Base-by-base conservation (phyloP, 2,113 vertebrate species). In the Alectura lathami region DNA sequence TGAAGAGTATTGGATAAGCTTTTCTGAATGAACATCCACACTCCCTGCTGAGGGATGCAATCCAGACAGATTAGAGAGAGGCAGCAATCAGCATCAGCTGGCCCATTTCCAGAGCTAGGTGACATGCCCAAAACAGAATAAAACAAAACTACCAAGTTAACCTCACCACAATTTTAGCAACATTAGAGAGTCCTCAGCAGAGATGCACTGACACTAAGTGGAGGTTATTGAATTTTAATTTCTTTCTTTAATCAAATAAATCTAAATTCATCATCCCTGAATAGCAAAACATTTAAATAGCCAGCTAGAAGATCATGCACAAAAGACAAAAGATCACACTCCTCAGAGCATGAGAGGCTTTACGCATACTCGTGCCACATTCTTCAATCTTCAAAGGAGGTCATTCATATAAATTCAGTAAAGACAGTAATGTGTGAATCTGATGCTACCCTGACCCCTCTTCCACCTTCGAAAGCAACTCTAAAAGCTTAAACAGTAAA, bases 331-430 rank as follows among this genome's bases (percentile, higher is more conserved):
- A 97, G 96, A 98, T 95, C 87, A 96, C 74, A 80, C 50, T 96
- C 88, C 82, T 94, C 70, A 94, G 78, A 94, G 90, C 76, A 94
- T 97, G 84, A 91, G 75, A 88, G 93, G 79, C n/a, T 94, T 96
- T 96, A 83, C 95, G 95, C 96, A 97, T 96, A 94, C 88, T 95
- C 6, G 57, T 87, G 93, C 93, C 95, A 92, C 84, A 94, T 96
- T 96, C 97, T 96, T 98, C 97, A 98, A 96, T 98, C 97, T 98
- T 97, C 96, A 98, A 94, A 98, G 96, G 97, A 98, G 97, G 98
- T 97, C 97, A 93, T 97, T 98, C 98, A 97, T 98, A 98, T 98
- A 98, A 98, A 98, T 98, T 98, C 97, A 97, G 97, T 96, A 97
- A 98, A 98, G 98, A 98, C 98, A 98, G 98, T 98, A 98, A 98